phyloP scores from a whole-genome alignment of 2,888 invertebrate species.

The Branchellion lobata region DNA sequence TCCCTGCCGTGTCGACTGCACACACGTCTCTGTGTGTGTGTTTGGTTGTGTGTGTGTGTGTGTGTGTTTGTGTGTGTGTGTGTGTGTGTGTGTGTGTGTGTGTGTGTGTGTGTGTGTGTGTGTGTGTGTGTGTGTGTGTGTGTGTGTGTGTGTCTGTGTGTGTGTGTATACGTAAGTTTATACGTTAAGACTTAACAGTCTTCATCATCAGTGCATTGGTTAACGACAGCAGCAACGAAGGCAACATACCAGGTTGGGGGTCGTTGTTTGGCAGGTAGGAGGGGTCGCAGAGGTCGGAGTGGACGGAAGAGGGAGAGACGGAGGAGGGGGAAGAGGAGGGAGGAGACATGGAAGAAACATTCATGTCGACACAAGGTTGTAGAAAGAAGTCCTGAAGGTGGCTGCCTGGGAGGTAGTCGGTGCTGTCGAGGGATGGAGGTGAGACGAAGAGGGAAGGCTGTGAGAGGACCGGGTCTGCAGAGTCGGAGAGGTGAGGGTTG shows the following conservation, averaged over 20 bases:
- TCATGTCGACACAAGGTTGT: too few relatives aligned
- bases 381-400: not conserved
- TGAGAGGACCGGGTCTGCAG: conserved; percentile 25
- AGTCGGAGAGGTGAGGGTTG: conserved; percentile 17
- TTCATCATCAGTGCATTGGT: too few relatives aligned
- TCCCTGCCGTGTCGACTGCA: conserved; percentile 50
- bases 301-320: too few relatives aligned
- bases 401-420: not conserved
- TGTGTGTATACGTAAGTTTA: not conserved
- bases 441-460: conserved; percentile 30
- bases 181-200: too few relatives aligned
- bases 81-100: not conserved
- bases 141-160: not conserved
- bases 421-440: not conserved
- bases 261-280: too few relatives aligned
- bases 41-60: not conserved
- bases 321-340: too few relatives aligned
- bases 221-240: too few relatives aligned
- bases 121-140: conserved; percentile 7
- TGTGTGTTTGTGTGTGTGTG: conserved; percentile 13
- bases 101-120: conserved; percentile 1
- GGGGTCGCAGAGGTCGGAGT: too few relatives aligned
- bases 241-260: too few relatives aligned
- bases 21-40: conserved; percentile 8
- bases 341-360: too few relatives aligned